Conservation (phyloP, 2,113 vertebrate genomes). For the Trochalopteron elliotii region DNA sequence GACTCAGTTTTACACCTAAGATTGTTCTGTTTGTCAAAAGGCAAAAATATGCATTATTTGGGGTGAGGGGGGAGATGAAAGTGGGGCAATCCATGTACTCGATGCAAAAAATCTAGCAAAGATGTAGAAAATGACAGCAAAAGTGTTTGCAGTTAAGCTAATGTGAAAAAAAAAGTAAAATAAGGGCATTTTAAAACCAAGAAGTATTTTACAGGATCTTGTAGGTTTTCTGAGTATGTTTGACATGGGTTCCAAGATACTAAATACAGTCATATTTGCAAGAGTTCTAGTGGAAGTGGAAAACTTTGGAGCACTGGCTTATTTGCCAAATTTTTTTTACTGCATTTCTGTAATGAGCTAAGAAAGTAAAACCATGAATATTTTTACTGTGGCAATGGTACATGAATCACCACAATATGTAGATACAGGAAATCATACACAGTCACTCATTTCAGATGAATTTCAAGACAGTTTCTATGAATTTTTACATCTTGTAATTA, state of each 20-base stretch:
- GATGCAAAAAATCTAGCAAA: neutral
- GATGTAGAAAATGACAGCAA: neutral
- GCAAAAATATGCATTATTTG: neutral
- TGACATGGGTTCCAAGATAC: neutral
- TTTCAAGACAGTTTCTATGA: neutral
- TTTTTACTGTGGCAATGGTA: neutral
- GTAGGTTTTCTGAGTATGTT: neutral
- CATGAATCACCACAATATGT: neutral
- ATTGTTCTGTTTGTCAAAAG: neutral
- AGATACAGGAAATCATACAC: neutral
- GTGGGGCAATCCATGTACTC: neutral
- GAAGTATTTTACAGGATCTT: neutral
- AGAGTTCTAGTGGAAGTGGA: neutral
- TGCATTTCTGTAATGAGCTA: neutral
- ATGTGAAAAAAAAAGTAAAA: neutral
- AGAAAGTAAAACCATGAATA: neutral
- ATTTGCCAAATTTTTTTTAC: neutral
- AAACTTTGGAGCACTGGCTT: neutral
- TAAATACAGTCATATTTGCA: neutral
- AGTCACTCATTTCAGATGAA: neutral
- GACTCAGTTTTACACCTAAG: slow-evolving; percentile 19
- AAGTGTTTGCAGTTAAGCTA: neutral
- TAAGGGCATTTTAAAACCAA: neutral
- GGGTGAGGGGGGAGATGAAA: neutral
- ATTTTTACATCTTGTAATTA: neutral